Conservation (phyloP, 2,113 vertebrate genomes). For the Thinocorus orbignyianus region DNA sequence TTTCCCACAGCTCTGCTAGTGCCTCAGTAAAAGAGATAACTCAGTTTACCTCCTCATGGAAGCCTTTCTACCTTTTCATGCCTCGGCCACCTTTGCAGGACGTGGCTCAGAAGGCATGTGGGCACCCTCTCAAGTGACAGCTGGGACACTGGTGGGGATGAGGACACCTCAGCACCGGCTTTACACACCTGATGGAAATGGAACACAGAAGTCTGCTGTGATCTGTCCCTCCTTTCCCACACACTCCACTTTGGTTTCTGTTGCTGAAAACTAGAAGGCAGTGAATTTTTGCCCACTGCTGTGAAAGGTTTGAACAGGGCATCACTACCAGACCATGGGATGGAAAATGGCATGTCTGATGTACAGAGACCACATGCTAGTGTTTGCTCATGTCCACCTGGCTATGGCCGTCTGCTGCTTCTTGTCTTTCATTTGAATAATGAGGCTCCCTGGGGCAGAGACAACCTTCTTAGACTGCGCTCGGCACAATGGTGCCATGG, state of each 20-base stretch:
- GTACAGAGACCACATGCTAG: background rate
- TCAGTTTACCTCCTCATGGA: background rate
- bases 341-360: background rate
- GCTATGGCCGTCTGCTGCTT: background rate
- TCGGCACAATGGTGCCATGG: background rate
- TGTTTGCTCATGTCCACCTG: background rate
- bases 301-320: background rate
- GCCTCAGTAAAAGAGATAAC: background rate
- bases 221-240: background rate
- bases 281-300: background rate
- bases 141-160: background rate
- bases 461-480: background rate
- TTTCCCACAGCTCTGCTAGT: background rate
- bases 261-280: background rate
- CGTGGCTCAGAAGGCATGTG: rapidly evolving
- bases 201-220: background rate
- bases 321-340: background rate
- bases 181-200: background rate
- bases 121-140: background rate
- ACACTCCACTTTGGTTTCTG: background rate
- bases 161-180: background rate
- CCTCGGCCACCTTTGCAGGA: background rate
- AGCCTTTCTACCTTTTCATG: background rate
- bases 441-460: background rate
- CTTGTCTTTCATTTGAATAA: background rate